Evolutionary conservation across 2,113 vertebrate genomes (phyloP).

Genomic region (Sebastes schlegelii): DNA sequence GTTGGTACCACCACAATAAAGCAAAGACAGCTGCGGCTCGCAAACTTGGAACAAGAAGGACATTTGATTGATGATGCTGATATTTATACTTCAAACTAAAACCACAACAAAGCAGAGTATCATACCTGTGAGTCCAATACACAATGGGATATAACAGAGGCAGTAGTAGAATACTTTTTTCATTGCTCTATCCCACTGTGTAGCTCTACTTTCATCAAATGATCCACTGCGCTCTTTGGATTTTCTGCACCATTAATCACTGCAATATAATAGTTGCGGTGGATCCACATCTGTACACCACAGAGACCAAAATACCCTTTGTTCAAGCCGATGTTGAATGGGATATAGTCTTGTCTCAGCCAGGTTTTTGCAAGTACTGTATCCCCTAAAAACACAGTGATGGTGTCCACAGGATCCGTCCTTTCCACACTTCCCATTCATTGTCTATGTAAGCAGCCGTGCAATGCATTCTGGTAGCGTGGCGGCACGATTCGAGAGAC

Average conservation of each 20-base stretch:
- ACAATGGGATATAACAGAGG: not conserved
- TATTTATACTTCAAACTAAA: conserved; percentile 3
- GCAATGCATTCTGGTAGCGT: too few species aligned
- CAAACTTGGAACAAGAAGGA: conserved; percentile 13
- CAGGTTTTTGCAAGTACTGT: conserved; percentile 4
- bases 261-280: conserved; percentile 2
- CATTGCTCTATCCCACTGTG: not conserved
- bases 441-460: too few species aligned
- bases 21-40: not conserved
- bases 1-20: not conserved
- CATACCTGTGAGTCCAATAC: not conserved
- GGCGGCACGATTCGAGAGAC: too few species aligned
- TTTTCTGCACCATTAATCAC: conserved; percentile 57
- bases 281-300: conserved; percentile 50
- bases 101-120: not conserved
- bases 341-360: not conserved
- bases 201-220: conserved; percentile 25
- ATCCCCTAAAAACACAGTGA: not conserved
- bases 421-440: too few species aligned
- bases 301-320: conserved; percentile 6
- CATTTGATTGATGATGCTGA: conserved; percentile 14
- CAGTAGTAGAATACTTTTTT: conserved; percentile 2
- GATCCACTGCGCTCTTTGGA: conserved; percentile 14
- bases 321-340: not conserved
- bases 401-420: too few species aligned